Percentiles rank a stretch among this genome's conserved stretches.
Evolutionary conservation across 2,113 vertebrate species (phyloP).

Genomic region (Nannobrachium achirus): DNA sequence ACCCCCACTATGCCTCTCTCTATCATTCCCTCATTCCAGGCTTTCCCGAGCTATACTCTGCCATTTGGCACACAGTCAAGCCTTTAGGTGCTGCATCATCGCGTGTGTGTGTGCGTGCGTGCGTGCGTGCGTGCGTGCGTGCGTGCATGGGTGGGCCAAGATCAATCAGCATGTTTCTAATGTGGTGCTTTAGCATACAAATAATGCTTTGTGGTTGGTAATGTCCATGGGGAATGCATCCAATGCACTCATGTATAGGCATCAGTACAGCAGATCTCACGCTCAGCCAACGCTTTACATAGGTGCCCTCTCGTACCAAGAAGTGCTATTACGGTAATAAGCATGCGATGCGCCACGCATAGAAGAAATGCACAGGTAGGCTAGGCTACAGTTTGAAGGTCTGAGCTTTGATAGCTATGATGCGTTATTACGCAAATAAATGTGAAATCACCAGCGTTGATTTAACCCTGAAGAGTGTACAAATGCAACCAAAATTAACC

Average conservation of each 20-base stretch:
- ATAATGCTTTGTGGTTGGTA: constrained; percentile 61
- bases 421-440: not conserved
- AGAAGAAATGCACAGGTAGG: no score
- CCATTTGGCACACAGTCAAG: constrained; percentile 49
- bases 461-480: no score
- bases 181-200: constrained; percentile 66
- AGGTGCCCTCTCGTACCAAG: no score
- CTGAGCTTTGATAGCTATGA: constrained; percentile 7
- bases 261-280: constrained; percentile 38
- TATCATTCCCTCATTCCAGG: not conserved
- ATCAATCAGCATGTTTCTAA: constrained; percentile 64
- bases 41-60: constrained; percentile 25
- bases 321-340: no score
- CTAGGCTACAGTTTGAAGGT: no score
- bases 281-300: constrained; percentile 17
- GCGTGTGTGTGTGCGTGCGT: constrained; percentile 58
- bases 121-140: constrained; percentile 60
- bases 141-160: constrained; percentile 27
- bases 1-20: not conserved
- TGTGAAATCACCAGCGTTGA: no score
- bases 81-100: constrained; percentile 57
- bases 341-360: no score
- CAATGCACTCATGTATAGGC: constrained; percentile 55
- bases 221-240: constrained; percentile 63
- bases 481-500: no score